Percentiles rank a stretch among this genome's conserved stretches.
These are phyloP conservation scores for Lycocerus yunnanus DNA, from an alignment of 2,888 invertebrate genomes.

Conservation along the genomic window DNA sequence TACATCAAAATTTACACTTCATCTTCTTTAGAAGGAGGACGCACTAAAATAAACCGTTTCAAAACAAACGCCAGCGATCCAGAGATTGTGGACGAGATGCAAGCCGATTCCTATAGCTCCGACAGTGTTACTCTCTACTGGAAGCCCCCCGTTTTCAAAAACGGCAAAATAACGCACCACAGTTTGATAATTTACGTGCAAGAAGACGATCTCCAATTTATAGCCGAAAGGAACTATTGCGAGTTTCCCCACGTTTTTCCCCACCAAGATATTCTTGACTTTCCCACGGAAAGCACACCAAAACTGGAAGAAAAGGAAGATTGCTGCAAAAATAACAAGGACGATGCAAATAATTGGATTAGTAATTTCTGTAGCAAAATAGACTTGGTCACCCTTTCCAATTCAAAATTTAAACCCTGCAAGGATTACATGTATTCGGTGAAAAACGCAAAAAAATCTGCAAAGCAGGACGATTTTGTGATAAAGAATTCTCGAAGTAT, in stretches of 20 bases:
- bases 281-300: conserved; percentile 3
- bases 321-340: conserved; percentile 1
- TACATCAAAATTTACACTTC: conserved; percentile 63
- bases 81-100: conserved; percentile 46
- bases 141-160: conserved; percentile 58
- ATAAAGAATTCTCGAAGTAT: background rate
- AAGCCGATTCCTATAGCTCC: conserved; percentile 45
- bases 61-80: conserved; percentile 66
- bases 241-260: conserved; percentile 43
- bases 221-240: conserved; percentile 62
- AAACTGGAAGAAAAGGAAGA: conserved; percentile 29
- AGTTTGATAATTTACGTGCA: conserved; percentile 49
- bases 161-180: conserved; percentile 51
- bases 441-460: background rate
- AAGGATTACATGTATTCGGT: conserved; percentile 21
- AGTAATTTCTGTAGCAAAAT: conserved; percentile 5
- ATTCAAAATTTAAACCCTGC: background rate
- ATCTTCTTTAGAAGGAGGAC: conserved; percentile 58
- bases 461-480: background rate
- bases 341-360: background rate
- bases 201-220: conserved; percentile 34
- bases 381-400: background rate
- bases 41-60: conserved; percentile 67
- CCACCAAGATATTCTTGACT: background rate
- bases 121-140: conserved; percentile 60